Percentiles rank a stretch among this genome's conserved stretches.
These are phyloP conservation scores for Halesus radiatus DNA, from an alignment of 1,140 invertebrate genomes.

Conservation along the genomic window DNA sequence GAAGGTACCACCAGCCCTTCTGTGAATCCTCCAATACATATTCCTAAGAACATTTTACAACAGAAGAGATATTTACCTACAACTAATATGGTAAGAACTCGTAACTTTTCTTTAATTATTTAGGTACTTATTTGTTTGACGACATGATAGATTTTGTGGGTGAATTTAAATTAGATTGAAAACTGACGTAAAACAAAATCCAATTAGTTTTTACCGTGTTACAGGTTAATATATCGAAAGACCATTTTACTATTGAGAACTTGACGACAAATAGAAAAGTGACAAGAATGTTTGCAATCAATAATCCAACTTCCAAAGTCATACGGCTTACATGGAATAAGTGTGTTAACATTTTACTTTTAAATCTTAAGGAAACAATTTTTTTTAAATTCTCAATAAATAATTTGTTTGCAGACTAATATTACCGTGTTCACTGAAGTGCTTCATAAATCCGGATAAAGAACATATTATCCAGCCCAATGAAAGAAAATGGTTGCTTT, in stretches of 20 bases:
- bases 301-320: slow-evolving; percentile 18
- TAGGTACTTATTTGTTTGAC: background rate
- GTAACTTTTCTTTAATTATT: background rate
- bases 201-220: background rate
- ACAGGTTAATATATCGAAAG: slow-evolving; percentile 28
- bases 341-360: background rate
- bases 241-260: slow-evolving; percentile 13
- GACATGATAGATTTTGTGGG: background rate
- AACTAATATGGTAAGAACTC: background rate
- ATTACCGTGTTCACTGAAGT: background rate
- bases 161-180: no score
- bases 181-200: no score
- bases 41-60: slow-evolving; percentile 21
- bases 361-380: no score
- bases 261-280: background rate
- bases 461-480: slow-evolving; percentile 12
- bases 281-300: slow-evolving; percentile 29
- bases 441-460: background rate
- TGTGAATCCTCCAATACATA: slow-evolving; percentile 17
- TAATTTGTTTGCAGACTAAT: slow-evolving; percentile 11
- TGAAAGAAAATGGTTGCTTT: slow-evolving; percentile 19
- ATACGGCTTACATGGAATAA: slow-evolving; percentile 32
- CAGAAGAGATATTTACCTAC: slow-evolving; percentile 22
- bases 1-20: slow-evolving; percentile 9
- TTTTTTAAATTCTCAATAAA: background rate